Percentiles rank a stretch among this genome's conserved stretches.
These are phyloP conservation scores for Monoplex corrugatus DNA, from an alignment of 2,888 invertebrate species.

Conservation along the genomic window DNA sequence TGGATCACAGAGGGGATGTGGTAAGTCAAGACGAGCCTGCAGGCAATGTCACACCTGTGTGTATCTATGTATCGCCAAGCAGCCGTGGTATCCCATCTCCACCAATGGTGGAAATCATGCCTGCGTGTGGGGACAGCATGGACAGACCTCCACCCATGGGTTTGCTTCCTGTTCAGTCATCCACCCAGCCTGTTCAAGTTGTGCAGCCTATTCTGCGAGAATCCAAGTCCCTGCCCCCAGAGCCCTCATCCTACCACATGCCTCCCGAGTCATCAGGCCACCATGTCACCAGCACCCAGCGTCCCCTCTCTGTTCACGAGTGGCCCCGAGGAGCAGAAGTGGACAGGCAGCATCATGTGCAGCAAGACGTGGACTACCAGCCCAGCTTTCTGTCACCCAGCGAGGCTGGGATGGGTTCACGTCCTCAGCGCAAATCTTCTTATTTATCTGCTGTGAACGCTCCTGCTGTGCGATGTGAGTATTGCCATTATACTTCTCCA, in stretches of 20 bases:
- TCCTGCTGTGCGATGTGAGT: constrained; percentile 59
- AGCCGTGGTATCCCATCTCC: constrained; percentile 65
- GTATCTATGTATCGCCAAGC: constrained; percentile 72
- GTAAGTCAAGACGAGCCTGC: constrained; percentile 55
- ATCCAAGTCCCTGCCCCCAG: constrained; percentile 26
- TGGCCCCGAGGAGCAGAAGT: constrained; percentile 47
- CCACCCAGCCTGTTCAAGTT: constrained; percentile 46
- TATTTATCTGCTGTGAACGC: constrained; percentile 79
- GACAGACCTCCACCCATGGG: not conserved
- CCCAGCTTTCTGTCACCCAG: constrained; percentile 25
- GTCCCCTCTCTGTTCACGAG: constrained; percentile 50
- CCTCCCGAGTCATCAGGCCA: not conserved
- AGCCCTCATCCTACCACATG: constrained; percentile 20
- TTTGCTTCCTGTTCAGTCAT: not conserved
- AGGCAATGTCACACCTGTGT: constrained; percentile 61
- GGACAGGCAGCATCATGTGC: constrained; percentile 38
- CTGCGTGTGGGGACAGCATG: constrained; percentile 58
- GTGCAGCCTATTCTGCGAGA: constrained; percentile 55
- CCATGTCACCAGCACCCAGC: constrained; percentile 48
- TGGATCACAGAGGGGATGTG: constrained; percentile 59
- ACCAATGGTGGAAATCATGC: constrained; percentile 70
- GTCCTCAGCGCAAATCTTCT: constrained; percentile 77
- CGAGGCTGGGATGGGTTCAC: constrained; percentile 53
- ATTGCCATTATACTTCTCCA: no score
- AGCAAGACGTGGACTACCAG: constrained; percentile 16